Evolutionary conservation across 2,888 invertebrate genomes (phyloP).

Genomic region (Plebejus melissa): DNA sequence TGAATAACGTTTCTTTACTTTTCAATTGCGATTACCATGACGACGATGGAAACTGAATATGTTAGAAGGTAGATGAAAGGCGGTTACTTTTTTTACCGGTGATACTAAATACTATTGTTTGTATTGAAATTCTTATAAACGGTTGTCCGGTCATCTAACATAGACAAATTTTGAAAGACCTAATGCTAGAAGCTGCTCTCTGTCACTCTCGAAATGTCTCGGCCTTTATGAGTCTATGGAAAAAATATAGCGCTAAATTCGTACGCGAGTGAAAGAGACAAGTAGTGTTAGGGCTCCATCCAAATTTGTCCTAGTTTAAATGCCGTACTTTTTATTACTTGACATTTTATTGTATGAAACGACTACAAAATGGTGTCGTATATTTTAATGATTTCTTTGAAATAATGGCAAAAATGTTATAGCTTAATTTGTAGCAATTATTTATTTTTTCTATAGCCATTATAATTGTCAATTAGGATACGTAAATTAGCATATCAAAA

Average conservation of each 20-base stretch:
- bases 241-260: not conserved
- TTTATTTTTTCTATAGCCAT: not conserved
- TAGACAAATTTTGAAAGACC: not conserved
- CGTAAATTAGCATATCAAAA: slow-evolving; percentile 12
- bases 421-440: not conserved
- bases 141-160: not conserved
- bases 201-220: not conserved
- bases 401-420: not conserved
- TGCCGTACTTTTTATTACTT: not conserved
- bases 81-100: not conserved
- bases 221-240: not conserved
- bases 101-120: not conserved
- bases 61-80: not conserved
- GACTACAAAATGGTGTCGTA: not conserved
- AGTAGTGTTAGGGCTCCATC: not conserved
- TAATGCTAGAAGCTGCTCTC: not conserved
- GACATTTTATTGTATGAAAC: not conserved
- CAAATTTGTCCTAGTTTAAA: not conserved
- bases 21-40: not conserved
- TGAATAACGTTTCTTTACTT: not conserved
- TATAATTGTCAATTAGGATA: slow-evolving; percentile 1
- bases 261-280: too few relatives aligned
- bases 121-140: not conserved
- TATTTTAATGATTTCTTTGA: slow-evolving; percentile 2
- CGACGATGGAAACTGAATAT: not conserved